Conservation (phyloP, 2,797 vertebrate genomes). For the Eurystomus glaucurus region DNA sequence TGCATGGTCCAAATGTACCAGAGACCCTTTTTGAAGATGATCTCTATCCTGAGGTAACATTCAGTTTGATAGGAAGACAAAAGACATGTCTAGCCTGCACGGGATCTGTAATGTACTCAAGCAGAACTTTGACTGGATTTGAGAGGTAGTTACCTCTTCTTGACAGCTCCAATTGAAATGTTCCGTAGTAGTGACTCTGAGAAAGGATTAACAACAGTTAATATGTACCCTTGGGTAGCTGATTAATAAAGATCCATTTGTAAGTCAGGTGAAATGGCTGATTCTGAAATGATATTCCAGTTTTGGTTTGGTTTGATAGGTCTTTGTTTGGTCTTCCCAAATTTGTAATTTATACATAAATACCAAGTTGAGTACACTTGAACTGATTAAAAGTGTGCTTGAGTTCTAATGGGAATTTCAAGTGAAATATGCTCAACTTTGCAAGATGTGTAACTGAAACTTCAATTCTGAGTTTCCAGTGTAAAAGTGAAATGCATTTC, state of each 20-base stretch:
- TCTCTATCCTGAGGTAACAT: not conserved
- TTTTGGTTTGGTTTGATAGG: not conserved
- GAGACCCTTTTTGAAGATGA: not conserved
- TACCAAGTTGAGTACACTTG: not conserved
- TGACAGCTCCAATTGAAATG: not conserved
- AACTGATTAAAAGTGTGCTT: not conserved
- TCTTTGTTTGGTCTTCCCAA: not conserved
- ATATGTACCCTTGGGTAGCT: not conserved
- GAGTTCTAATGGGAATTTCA: not conserved
- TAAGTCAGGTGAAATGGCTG: not conserved
- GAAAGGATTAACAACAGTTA: not conserved
- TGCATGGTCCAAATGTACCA: rapidly evolving
- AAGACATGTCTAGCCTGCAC: not conserved
- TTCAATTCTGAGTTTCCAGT: not conserved
- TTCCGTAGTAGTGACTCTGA: not conserved
- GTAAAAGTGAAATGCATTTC: not conserved
- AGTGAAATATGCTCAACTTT: not conserved
- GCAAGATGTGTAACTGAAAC: not conserved
- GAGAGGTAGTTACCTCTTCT: not conserved
- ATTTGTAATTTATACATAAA: not conserved
- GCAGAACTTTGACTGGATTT: not conserved
- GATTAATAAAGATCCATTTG: not conserved
- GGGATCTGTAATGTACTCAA: not conserved
- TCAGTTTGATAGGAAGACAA: not conserved
- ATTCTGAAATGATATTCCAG: not conserved